A percentile compares a stretch with the other conserved stretches of the same genome.
Conservation (phyloP, 2,797 vertebrate genomes). For the Cyprinella venusta region DNA sequence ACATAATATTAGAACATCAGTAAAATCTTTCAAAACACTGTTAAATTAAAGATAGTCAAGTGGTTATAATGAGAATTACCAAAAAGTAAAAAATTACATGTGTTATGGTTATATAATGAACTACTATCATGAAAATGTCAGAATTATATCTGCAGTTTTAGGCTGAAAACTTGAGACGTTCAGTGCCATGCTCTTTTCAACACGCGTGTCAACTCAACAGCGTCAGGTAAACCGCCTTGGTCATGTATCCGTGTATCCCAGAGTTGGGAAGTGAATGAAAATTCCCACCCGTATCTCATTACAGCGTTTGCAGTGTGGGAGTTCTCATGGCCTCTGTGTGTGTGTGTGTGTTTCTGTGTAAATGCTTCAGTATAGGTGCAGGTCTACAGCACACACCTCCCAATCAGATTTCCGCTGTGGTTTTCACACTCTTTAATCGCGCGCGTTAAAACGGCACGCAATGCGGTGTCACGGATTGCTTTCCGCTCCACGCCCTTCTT, state of each 20-base stretch:
- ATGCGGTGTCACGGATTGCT: neutral
- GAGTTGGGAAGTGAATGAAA: conserved; percentile 44
- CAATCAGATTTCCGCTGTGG: neutral
- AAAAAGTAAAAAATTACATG: neutral
- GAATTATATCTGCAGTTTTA: neutral
- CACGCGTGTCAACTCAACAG: conserved; percentile 40
- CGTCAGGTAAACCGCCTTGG: conserved; percentile 36
- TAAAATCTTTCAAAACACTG: neutral
- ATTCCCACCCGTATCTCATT: conserved; percentile 50
- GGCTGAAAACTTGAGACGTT: neutral
- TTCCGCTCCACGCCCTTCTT: conserved; percentile 38
- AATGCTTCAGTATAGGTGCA: conserved; percentile 16
- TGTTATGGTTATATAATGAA: neutral
- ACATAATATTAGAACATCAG: neutral
- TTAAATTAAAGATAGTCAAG: neutral
- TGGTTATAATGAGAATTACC: neutral
- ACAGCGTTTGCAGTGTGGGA: conserved; percentile 27
- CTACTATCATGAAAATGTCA: neutral
- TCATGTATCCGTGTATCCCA: conserved; percentile 34
- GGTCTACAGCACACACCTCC: neutral
- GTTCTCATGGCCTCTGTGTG: conserved; percentile 32
- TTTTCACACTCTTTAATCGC: conserved; percentile 4
- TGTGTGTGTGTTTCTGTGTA: conserved; percentile 7
- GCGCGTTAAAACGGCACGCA: conserved; percentile 1
- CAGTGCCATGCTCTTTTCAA: neutral